Percentiles rank a stretch among this genome's conserved stretches.
These are phyloP conservation scores for Scaptomyza tumidula DNA, from an alignment of 2,888 invertebrate species.

Conservation along the genomic window DNA sequence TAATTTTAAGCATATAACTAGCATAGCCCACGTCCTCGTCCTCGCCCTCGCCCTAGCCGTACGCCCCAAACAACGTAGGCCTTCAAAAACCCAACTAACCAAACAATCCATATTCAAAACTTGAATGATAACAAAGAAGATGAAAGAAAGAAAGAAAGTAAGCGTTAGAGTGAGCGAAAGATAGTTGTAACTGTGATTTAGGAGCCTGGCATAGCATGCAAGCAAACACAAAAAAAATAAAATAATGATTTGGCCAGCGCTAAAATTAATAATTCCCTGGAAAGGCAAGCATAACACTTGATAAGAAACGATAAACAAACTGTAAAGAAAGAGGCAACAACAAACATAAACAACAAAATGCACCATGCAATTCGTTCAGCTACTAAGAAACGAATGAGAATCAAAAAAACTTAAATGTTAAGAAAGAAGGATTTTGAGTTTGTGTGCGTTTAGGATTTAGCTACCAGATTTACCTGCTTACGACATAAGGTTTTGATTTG, in stretches of 20 bases:
- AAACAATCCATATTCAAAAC: slow-evolving; percentile 42
- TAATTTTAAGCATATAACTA: slow-evolving; percentile 52
- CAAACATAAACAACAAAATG: slow-evolving; percentile 35
- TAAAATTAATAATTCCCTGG: slow-evolving; percentile 51
- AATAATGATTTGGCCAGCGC: slow-evolving; percentile 32
- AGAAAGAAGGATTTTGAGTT: slow-evolving; percentile 15
- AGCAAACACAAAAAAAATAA: slow-evolving; percentile 6
- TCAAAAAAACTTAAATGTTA: slow-evolving; percentile 27
- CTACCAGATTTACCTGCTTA: slow-evolving; percentile 84
- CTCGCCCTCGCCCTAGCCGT: slow-evolving; percentile 23
- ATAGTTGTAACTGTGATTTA: slow-evolving; percentile 61
- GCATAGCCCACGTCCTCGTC: slow-evolving; percentile 24
- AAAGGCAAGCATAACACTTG: slow-evolving; percentile 34
- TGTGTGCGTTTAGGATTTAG: slow-evolving; percentile 56
- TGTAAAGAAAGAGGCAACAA: slow-evolving; percentile 77
- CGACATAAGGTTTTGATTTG: slow-evolving; percentile 66
- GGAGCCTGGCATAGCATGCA: slow-evolving; percentile 53
- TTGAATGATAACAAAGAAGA: slow-evolving; percentile 12
- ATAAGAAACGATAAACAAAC: slow-evolving; percentile 55
- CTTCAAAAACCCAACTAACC: slow-evolving; percentile 6
- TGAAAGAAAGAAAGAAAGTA: slow-evolving; percentile 20
- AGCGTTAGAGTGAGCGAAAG: slow-evolving; percentile 18
- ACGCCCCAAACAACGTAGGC: not conserved
- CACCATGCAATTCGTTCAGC: slow-evolving; percentile 58
- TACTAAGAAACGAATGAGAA: slow-evolving; percentile 37